phyloP scores from a whole-genome alignment of 2,113 vertebrate genomes.

The Polypterus senegalus region DNA sequence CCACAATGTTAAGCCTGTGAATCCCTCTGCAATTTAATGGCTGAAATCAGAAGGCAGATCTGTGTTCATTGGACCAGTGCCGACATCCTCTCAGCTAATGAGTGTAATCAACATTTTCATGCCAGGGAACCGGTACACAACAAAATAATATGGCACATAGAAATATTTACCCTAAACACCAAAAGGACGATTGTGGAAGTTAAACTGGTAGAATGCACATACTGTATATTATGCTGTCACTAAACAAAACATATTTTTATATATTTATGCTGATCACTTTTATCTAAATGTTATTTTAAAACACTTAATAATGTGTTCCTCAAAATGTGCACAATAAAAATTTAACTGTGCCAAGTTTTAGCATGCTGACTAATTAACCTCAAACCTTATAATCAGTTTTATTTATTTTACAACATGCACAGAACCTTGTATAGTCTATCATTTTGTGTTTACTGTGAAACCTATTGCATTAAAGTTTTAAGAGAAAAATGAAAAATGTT shows the following conservation, averaged over 20 bases:
- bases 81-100: conserved; percentile 92
- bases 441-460: too few relatives aligned
- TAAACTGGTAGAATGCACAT: conserved; percentile 6
- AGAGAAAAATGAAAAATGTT: too few relatives aligned
- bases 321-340: too few relatives aligned
- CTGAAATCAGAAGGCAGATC: conserved; percentile 72
- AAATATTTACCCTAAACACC: conserved; percentile 70
- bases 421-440: too few relatives aligned
- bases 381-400: too few relatives aligned
- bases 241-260: background rate
- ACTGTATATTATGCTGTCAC: background rate
- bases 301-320: too few relatives aligned
- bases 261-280: background rate
- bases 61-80: conserved; percentile 89
- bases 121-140: conserved; percentile 75
- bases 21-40: conserved; percentile 70
- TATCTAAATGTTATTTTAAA: background rate
- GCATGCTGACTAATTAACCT: too few relatives aligned
- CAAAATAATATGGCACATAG: conserved; percentile 78
- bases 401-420: too few relatives aligned
- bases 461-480: too few relatives aligned
- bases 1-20: conserved; percentile 63
- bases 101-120: conserved; percentile 93
- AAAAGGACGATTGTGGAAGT: conserved; percentile 48
- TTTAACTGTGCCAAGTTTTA: too few relatives aligned